phyloP scores from a whole-genome alignment of 1,140 invertebrate species.

The Nasonia longicornis region DNA sequence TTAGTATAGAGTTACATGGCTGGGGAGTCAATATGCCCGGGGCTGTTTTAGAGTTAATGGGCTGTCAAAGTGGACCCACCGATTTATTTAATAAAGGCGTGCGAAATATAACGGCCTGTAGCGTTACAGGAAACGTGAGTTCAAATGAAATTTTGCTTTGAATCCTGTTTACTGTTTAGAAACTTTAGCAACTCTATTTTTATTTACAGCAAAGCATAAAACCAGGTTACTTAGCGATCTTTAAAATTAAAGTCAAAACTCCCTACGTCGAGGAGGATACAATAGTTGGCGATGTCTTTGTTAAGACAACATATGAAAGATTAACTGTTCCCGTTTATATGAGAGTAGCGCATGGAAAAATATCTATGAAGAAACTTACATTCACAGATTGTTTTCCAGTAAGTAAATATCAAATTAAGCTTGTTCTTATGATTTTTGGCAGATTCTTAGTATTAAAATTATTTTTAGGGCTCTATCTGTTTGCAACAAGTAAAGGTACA shows the following conservation, averaged over 20 bases:
- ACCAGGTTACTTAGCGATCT: constrained; percentile 79
- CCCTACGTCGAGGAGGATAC: constrained; percentile 76
- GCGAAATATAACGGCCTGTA: constrained; percentile 64
- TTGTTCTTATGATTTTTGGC: not conserved
- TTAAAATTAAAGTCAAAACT: constrained; percentile 79
- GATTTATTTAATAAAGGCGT: constrained; percentile 63
- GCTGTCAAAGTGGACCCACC: constrained; percentile 74
- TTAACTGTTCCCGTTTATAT: constrained; percentile 75
- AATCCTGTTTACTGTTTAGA: constrained; percentile 49
- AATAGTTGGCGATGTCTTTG: constrained; percentile 77
- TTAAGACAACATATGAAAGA: constrained; percentile 82
- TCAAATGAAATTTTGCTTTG: constrained; percentile 17
- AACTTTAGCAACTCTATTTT: constrained; percentile 36
- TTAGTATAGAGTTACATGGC: constrained; percentile 76
- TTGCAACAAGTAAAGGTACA: constrained; percentile 78
- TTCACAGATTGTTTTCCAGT: constrained; percentile 89
- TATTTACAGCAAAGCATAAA: constrained; percentile 69
- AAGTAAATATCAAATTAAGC: constrained; percentile 62
- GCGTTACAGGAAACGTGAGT: constrained; percentile 63
- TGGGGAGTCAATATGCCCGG: constrained; percentile 79
- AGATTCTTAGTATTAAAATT: constrained; percentile 8
- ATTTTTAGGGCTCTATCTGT: constrained; percentile 82
- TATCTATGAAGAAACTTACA: constrained; percentile 75
- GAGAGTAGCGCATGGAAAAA: constrained; percentile 73
- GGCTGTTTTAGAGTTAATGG: constrained; percentile 77